phyloP scores from a whole-genome alignment of 2,797 vertebrate species.

The Schizothorax lantsangensis region DNA sequence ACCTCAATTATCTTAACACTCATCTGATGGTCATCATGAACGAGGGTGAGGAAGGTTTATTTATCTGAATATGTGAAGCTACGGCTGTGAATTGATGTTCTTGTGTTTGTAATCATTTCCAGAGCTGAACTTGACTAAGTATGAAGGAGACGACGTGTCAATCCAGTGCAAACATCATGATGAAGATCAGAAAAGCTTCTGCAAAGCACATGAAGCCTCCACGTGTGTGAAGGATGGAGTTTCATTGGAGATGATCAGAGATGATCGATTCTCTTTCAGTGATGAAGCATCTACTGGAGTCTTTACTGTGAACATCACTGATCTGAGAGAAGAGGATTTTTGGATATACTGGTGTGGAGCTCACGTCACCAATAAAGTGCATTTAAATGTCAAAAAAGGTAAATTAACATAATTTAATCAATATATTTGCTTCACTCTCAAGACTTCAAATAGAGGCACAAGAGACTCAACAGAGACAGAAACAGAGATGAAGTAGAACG shows the following conservation, averaged over 20 bases:
- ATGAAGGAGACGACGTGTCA: constrained; percentile 38
- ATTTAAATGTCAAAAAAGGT: no score
- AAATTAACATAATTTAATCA: no score
- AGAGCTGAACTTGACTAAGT: constrained; percentile 34
- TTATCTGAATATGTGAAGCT: neutral
- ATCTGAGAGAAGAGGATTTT: constrained; percentile 37
- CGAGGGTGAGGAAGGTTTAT: constrained; percentile 18
- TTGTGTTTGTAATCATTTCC: neutral
- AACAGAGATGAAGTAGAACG: no score
- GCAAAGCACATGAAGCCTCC: no score
- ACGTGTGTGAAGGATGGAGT: no score
- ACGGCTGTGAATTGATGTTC: constrained; percentile 3
- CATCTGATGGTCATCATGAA: constrained; percentile 40
- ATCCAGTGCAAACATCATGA: constrained; percentile 24
- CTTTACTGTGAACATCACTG: no score
- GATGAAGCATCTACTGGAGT: no score
- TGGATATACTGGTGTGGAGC: constrained; percentile 48
- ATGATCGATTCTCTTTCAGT: no score
- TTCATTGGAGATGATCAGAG: no score
- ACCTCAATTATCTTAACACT: neutral
- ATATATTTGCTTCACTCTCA: no score
- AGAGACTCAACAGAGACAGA: no score
- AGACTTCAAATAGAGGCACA: no score
- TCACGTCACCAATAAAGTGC: constrained; percentile 14
- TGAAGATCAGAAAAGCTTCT: neutral